Percentiles rank a stretch among this genome's conserved stretches.
These are phyloP conservation scores for Sogatella furcifera DNA, from an alignment of 1,140 invertebrate species.

Conservation along the genomic window DNA sequence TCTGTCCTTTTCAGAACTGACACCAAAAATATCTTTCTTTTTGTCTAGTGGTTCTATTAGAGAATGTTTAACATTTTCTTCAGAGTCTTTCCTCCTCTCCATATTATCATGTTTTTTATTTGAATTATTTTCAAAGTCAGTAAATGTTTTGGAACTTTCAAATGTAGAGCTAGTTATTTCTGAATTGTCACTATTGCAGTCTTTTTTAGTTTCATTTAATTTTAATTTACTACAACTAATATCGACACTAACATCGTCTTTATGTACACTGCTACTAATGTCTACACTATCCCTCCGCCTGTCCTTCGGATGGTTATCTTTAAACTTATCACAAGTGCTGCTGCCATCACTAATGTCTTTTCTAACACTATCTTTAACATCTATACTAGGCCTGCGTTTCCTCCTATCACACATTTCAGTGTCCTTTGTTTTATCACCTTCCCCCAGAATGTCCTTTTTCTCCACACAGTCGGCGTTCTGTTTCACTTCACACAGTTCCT, in stretches of 20 bases:
- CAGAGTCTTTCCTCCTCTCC: slow-evolving; percentile 17
- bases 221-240: slow-evolving; percentile 5
- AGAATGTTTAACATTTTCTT: slow-evolving; percentile 16
- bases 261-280: slow-evolving; percentile 6
- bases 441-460: slow-evolving; percentile 19
- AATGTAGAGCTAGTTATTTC: slow-evolving; percentile 2
- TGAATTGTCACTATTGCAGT: slow-evolving; percentile 12
- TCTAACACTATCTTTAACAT: slow-evolving; percentile 13
- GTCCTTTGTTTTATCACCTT: slow-evolving; percentile 22
- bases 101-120: slow-evolving; percentile 9
- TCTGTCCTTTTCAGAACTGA: slow-evolving; percentile 21
- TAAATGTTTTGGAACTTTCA: slow-evolving; percentile 4
- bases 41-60: slow-evolving; percentile 15
- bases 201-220: slow-evolving; percentile 12
- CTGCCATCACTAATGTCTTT: slow-evolving; percentile 15
- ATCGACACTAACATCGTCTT: slow-evolving; percentile 9
- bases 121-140: slow-evolving; percentile 1
- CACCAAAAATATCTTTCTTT: slow-evolving; percentile 22
- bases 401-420: slow-evolving; percentile 21
- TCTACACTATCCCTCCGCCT: slow-evolving; percentile 18
- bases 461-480: slow-evolving; percentile 12
- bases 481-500: slow-evolving; percentile 16
- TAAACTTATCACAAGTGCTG: slow-evolving; percentile 19
- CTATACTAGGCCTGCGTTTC: slow-evolving; percentile 19
- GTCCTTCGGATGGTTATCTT: slow-evolving; percentile 20